These are phyloP conservation scores for Peromyscus eremicus DNA, from an alignment of 2,797 vertebrate genomes.

Conservation along the genomic window DNA sequence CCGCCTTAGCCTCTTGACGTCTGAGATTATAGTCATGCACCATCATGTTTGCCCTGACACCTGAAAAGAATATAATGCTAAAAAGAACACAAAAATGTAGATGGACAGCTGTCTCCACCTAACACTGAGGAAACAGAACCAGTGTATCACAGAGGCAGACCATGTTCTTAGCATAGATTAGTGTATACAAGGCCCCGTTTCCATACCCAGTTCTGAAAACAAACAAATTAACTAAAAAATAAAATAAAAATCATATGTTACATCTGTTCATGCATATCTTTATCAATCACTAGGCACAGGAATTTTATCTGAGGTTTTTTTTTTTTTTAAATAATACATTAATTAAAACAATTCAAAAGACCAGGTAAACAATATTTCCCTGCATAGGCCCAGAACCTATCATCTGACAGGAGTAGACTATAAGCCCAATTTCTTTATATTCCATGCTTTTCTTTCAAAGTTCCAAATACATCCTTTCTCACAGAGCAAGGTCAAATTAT, in stretches of 20 bases:
- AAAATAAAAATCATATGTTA: not conserved
- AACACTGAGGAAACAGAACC: not conserved
- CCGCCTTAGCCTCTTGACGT: no score
- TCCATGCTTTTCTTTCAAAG: not conserved
- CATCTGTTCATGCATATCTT: not conserved
- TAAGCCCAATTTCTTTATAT: not conserved
- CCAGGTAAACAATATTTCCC: not conserved
- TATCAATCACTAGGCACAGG: not conserved
- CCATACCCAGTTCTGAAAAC: not conserved
- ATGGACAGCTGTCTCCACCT: not conserved
- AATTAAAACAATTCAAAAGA: slow-evolving; percentile 26
- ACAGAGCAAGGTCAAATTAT: not conserved
- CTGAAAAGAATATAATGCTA: not conserved
- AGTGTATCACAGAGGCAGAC: not conserved
- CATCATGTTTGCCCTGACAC: not conserved
- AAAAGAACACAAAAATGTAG: not conserved
- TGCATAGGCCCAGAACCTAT: not conserved
- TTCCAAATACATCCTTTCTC: not conserved
- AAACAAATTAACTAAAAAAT: not conserved
- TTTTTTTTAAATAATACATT: not conserved
- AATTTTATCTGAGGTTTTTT: not conserved
- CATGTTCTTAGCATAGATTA: not conserved
- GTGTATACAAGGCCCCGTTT: not conserved
- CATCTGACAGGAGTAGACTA: not conserved
- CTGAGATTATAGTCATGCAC: not conserved